These are phyloP conservation scores for Enteromius fasciolatus DNA, from an alignment of 2,797 vertebrate genomes.

Conservation along the genomic window DNA sequence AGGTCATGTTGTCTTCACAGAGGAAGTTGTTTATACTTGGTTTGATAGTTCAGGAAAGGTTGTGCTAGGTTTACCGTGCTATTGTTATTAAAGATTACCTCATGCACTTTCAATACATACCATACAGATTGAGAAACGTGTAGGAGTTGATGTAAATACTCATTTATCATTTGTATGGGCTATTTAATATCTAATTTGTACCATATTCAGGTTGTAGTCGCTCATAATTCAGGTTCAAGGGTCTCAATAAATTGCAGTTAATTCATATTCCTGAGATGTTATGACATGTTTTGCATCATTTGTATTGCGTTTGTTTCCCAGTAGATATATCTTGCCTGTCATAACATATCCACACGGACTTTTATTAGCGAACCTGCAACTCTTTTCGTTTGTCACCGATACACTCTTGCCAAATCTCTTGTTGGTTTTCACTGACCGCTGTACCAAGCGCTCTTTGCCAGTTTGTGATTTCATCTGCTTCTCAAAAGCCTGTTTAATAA, in stretches of 20 bases:
- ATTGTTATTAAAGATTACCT: conserved; percentile 25
- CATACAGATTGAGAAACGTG: conserved; percentile 3
- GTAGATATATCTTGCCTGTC: conserved; percentile 18
- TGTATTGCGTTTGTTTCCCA: conserved; percentile 20
- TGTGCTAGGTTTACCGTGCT: not conserved
- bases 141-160: conserved; percentile 16
- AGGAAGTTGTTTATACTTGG: conserved; percentile 38
- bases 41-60: conserved; percentile 35
- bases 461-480: conserved; percentile 72
- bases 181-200: conserved; percentile 32
- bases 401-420: conserved; percentile 10
- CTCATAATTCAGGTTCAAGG: conserved; percentile 5
- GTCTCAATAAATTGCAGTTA: conserved; percentile 20
- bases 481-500: conserved; percentile 66
- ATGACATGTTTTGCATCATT: conserved; percentile 36
- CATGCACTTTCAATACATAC: conserved; percentile 13
- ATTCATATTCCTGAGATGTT: conserved; percentile 2
- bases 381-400: conserved; percentile 18
- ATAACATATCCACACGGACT: conserved; percentile 4
- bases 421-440: conserved; percentile 11
- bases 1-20: conserved; percentile 45
- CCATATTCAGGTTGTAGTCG: not conserved
- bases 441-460: conserved; percentile 58
- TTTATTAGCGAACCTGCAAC: conserved; percentile 9
- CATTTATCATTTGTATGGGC: conserved; percentile 8